Evolutionary conservation across 2,888 invertebrate species (phyloP).

Genomic region (Nomada fucata): DNA sequence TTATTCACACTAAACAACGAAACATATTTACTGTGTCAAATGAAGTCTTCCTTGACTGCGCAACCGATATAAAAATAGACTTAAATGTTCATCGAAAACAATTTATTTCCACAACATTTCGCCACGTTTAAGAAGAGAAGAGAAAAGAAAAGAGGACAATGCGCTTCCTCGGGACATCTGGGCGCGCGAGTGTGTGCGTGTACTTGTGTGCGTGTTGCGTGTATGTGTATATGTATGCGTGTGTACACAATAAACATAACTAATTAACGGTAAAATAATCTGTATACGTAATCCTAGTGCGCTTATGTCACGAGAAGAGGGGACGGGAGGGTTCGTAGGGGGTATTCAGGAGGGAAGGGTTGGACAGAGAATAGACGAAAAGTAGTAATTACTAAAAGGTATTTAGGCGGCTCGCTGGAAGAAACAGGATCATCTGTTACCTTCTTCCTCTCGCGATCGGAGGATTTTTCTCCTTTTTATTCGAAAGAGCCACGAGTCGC

Average conservation of each 20-base stretch:
- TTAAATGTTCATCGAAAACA: background rate
- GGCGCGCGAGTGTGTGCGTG: conserved; percentile 41
- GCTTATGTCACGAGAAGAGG: conserved; percentile 66
- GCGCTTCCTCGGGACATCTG: conserved; percentile 52
- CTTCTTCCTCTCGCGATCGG: conserved; percentile 26
- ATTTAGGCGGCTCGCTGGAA: conserved; percentile 66
- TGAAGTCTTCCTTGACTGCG: background rate
- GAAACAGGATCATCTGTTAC: conserved; percentile 36
- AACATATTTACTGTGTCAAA: no score
- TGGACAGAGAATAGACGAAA: conserved; percentile 50
- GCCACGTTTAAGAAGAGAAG: background rate
- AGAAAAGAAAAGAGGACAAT: background rate
- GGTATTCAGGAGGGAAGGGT: conserved; percentile 29
- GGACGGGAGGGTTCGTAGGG: conserved; percentile 41
- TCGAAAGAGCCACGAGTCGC: conserved; percentile 61
- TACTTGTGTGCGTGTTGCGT: conserved; percentile 37
- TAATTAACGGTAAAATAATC: conserved; percentile 71
- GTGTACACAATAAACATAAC: conserved; percentile 65
- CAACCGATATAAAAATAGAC: background rate
- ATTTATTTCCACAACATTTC: conserved; percentile 12
- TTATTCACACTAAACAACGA: background rate
- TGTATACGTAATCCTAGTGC: conserved; percentile 70
- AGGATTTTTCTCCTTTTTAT: conserved; percentile 24
- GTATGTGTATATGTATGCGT: conserved; percentile 47
- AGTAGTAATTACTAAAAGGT: conserved; percentile 61